Base-by-base conservation (phyloP, 2,888 invertebrate genomes). In the Erebia epiphron region DNA sequence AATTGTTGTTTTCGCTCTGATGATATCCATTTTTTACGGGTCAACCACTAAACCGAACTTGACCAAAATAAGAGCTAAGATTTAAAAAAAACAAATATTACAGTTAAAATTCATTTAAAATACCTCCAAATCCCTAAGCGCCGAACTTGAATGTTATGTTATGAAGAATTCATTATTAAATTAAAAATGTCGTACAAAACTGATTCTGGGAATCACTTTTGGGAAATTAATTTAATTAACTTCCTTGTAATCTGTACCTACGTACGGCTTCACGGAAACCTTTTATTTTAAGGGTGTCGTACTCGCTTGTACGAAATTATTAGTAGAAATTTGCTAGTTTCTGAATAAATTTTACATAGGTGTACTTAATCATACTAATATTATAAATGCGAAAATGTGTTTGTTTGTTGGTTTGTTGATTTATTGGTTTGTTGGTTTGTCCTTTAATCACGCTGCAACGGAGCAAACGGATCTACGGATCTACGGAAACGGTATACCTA, bases 191-290 rank as follows among this genome's bases (percentile, higher is more conserved):
- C 14, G 14, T 4, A 21, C 57, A n/a, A 60, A 26, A 62, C 13
- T 14, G 8, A 35, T 46, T 43, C 46, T 21, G 21, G 21, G 46
- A 62, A 46, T 13, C 16, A 14, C 9, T 60, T 46, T 49, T 11
- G 54, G 56, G 13, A 68, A 67, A 71, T 66, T 49, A 57, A 71
- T 69, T 71, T 67, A 70, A 67, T 69, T 67, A 69, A 63, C 63
- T 26, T 60, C 43, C 64, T 26, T 71, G 71, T 73, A 67, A 54
- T 63, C 62, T 43, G 41, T 52, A n/a, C n/a, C n/a, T n/a, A 49
- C 9, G 35, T 71, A 69, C 16, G 73, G 73, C 56, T 73, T 73
- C 71, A 49, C 50, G 49, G 71, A 71, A 73, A 64, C 71, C 71
- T 46, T 69, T 54, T 66, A 62, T 35, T 67, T 64, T 62, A 21